A percentile compares a stretch with the other conserved stretches of the same genome.
Evolutionary conservation across 2,113 vertebrate species (phyloP).

Genomic region (Gracilinanus agilis): DNA sequence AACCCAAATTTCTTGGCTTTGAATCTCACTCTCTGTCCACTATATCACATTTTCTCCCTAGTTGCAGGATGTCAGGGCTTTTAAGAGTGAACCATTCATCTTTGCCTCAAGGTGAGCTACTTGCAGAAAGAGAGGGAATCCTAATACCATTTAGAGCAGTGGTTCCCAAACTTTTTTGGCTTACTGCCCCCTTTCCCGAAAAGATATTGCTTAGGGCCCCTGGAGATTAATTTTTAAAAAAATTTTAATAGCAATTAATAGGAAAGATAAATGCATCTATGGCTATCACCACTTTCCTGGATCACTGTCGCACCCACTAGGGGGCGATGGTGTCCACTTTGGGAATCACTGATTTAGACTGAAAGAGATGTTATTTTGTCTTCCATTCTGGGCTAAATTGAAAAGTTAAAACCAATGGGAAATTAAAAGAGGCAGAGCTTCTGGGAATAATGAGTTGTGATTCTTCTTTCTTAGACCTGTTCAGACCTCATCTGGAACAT

Average conservation of each 20-base stretch:
- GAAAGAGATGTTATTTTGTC: not conserved
- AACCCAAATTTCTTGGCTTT: not conserved
- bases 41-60: not conserved
- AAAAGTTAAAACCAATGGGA: not conserved
- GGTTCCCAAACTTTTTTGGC: too few species aligned
- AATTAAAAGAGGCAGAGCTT: not conserved
- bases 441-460: not conserved
- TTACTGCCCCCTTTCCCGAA: too few species aligned
- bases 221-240: too few species aligned
- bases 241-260: too few species aligned
- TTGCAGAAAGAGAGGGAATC: not conserved
- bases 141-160: not conserved
- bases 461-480: not conserved
- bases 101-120: not conserved
- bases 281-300: too few species aligned
- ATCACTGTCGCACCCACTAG: too few species aligned
- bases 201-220: too few species aligned
- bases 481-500: not conserved
- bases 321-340: too few species aligned
- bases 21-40: not conserved
- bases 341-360: too few species aligned
- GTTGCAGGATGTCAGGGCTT: not conserved
- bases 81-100: not conserved
- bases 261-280: too few species aligned
- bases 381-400: not conserved